These are phyloP conservation scores for Daboia siamensis DNA, from an alignment of 2,113 vertebrate genomes.

Conservation along the genomic window DNA sequence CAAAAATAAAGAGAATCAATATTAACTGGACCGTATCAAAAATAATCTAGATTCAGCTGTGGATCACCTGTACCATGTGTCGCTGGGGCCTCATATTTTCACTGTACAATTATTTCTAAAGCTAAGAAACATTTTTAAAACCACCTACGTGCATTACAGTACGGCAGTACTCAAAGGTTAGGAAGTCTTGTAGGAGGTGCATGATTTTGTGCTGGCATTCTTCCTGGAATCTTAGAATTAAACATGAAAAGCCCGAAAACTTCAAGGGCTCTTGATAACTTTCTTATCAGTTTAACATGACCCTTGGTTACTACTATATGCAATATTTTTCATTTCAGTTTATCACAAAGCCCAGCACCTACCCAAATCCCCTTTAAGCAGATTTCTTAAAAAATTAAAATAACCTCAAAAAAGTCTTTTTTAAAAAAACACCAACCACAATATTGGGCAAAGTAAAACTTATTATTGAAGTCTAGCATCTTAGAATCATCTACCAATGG, in stretches of 20 bases:
- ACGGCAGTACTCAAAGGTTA: neutral
- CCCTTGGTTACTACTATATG: conserved; percentile 38
- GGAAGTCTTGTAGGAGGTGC: neutral
- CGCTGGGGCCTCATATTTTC: neutral
- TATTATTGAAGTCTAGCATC: conserved; percentile 53
- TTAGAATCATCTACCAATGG: conserved; percentile 51
- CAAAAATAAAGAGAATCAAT: too few relatives aligned
- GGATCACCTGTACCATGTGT: neutral
- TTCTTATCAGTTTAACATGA: conserved; percentile 44
- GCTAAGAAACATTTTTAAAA: neutral
- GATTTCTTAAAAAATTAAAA: conserved; percentile 57
- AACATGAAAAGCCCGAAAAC: neutral
- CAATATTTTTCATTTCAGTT: conserved; percentile 36
- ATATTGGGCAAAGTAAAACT: conserved; percentile 46
- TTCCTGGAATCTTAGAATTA: neutral
- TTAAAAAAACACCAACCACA: conserved; percentile 39
- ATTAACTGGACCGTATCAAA: too few relatives aligned
- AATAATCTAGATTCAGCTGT: neutral
- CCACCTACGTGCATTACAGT: neutral
- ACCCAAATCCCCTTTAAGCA: conserved; percentile 41
- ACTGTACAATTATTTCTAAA: neutral
- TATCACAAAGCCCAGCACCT: conserved; percentile 48
- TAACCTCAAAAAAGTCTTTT: conserved; percentile 66
- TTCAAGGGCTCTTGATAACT: conserved; percentile 21
- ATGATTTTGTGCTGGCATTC: neutral